A percentile compares a stretch with the other conserved stretches of the same genome.
Evolutionary conservation across 1,140 invertebrate species (phyloP).

Genomic region (Triops cancriformis): DNA sequence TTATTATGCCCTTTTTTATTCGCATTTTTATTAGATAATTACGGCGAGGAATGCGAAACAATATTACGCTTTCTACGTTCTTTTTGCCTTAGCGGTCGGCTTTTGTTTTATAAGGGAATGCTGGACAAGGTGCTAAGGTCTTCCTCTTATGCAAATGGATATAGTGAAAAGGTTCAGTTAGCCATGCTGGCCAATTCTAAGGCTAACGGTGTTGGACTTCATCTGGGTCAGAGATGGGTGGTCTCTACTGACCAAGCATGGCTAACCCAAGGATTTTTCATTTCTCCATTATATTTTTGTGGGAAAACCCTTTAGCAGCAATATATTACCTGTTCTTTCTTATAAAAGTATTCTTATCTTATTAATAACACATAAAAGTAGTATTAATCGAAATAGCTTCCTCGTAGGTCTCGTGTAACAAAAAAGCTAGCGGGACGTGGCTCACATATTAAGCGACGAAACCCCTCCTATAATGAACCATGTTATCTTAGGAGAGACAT

Average conservation of each 20-base stretch:
- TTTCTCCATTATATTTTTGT: too few relatives aligned
- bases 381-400: too few relatives aligned
- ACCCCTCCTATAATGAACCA: too few relatives aligned
- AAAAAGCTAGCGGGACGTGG: too few relatives aligned
- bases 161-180: not conserved
- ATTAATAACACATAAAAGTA: too few relatives aligned
- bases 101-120: not conserved
- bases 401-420: too few relatives aligned
- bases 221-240: conserved; percentile 4
- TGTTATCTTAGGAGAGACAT: not conserved
- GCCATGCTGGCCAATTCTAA: not conserved
- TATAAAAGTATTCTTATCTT: too few relatives aligned
- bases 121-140: not conserved
- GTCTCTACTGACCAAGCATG: conserved; percentile 3
- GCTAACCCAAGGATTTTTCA: not conserved
- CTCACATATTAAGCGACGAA: too few relatives aligned
- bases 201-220: conserved; percentile 3
- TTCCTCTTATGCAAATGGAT: conserved; percentile 10
- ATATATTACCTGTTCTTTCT: too few relatives aligned
- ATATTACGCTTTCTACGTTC: not conserved
- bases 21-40: not conserved
- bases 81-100: not conserved
- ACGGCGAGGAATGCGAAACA: not conserved
- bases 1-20: not conserved
- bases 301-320: too few relatives aligned